Evolutionary conservation across 2,113 vertebrate species (phyloP), one percentile per base, ranked within the genome.

Genomic region (Ameiurus melas): DNA sequence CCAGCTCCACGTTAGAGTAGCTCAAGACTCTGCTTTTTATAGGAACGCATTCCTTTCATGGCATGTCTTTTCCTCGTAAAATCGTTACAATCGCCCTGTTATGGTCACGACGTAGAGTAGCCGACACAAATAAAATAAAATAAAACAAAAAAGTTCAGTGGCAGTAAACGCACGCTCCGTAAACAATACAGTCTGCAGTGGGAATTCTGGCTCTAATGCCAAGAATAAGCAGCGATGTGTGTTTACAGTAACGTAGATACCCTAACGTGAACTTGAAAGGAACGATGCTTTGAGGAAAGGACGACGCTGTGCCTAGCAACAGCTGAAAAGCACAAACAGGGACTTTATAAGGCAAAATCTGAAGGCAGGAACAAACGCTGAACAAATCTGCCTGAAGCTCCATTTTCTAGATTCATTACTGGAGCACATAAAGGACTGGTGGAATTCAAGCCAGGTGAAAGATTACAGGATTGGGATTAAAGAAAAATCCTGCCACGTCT

Each of bases 161-260:
- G 77, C 53, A 68, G 84, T 39, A 36, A 57, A 77, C 30, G 12
- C 68, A 47, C 14, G 3, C 22, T 47, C 36, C 66, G 13, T 19
- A 82, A 81, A 77, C 25, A 89, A 83, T 22, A 53, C 39, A 60
- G 62, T 10, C 39, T 78, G 58, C 55, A 87, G 64, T 39, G 3
- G 57, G 43, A 53, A n/a, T 53, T 66, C 55, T 85, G 64, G 68
- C 4, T 64, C 62, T 51, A 86, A 82, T 33, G 55, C 14, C 84
- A 82, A 30, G 10, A 66, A 78, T n/a, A 57, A 57, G 55, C 12
- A 36, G 5, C 25, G 20, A 33, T 68, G 68, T 60, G 39, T 71
- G 53, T 88, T 85, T 85, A 86, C 60, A 78, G 73, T 88, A 36
- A 70, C 43, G 30, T 16, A 60, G 55, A 88, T 86, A 85, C 68